Conservation (phyloP, 2,888 invertebrate genomes). For the Tachystola acroxantha region DNA sequence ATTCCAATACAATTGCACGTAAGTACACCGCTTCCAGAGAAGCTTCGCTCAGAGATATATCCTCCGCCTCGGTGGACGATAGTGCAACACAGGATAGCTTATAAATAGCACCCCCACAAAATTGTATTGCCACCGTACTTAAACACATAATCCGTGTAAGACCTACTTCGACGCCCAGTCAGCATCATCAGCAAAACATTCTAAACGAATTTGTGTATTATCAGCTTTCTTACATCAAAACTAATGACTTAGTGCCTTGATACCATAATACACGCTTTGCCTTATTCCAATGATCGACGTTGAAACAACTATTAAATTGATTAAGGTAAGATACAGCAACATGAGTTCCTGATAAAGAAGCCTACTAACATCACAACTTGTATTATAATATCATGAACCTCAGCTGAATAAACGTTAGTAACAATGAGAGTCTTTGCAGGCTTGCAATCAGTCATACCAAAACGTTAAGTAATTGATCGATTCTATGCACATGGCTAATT, state of each 20-base stretch:
- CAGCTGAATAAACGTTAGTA: too few relatives aligned
- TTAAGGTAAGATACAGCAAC: too few relatives aligned
- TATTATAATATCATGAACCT: too few relatives aligned
- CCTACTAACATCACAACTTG: background rate
- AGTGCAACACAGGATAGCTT: too few relatives aligned
- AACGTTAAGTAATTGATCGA: background rate
- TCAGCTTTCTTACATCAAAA: slow-evolving; percentile 2
- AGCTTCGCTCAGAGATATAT: slow-evolving; percentile 6
- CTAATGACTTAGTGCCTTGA: slow-evolving; percentile 4
- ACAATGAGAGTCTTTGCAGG: background rate
- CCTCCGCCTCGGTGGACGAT: slow-evolving; percentile 10
- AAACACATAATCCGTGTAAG: slow-evolving; percentile 5
- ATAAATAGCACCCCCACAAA: too few relatives aligned
- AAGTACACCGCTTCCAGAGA: slow-evolving; percentile 14
- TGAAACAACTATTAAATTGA: slow-evolving; percentile 8
- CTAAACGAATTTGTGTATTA: background rate
- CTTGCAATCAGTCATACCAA: slow-evolving; percentile 2
- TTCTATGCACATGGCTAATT: too few relatives aligned
- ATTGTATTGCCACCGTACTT: too few relatives aligned
- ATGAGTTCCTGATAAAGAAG: slow-evolving; percentile 6
- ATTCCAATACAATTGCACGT: too few relatives aligned
- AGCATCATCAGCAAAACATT: slow-evolving; percentile 5
- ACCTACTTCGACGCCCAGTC: slow-evolving; percentile 4
- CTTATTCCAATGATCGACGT: slow-evolving; percentile 6
- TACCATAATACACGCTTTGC: slow-evolving; percentile 7